Evolutionary conservation across 2,888 invertebrate species (phyloP), one percentile per base, ranked within the genome.

Genomic region (Polyommatus iphigenia): DNA sequence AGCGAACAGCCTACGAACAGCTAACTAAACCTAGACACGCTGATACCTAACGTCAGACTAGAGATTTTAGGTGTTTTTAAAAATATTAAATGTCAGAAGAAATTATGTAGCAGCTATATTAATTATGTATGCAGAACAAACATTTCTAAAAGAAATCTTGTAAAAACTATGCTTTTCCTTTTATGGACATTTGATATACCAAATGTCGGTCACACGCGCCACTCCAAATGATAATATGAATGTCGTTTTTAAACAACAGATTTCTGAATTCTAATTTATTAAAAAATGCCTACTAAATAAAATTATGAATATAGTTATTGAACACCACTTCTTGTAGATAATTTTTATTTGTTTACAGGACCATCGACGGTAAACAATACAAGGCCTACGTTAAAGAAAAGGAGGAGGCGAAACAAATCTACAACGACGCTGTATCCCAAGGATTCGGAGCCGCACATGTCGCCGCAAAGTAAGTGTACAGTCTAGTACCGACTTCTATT

Each of bases 331-430:
- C 20, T 59, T 20, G n/a, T 59, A 8, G 8, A 59, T 59, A 10
- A 3, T 62, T 24, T 62, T 24, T 24, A 24, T 5, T 62, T 20
- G 0, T 24, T 20, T 88, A 76, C 86, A 95, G 95, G 95, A 95
- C 95, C 78, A 90, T 96, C 13, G 95, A 94, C 79, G 96, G 95
- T 32, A 95, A 95, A 85, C 90, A 94, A 2, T 96, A 96, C 86
- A 94, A 95, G 81, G 96, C 96, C 0, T 95, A 96, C 82, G 95
- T 96, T 0, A 95, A 96, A 84, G 96, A 95, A 85, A 96, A 96
- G 83, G 95, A 95, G 83, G 95, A 95, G 85, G 96, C 96, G 0
- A 95, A 96, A 84, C 89, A 93, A 84, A 94, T 94, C 71, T 95
- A 95, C 83, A 88, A 90, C 41, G 85, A 95, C 81, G 96, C 96